Evolutionary conservation across 1,140 invertebrate species (phyloP).

Genomic region (Schmidtea mediterranea): DNA sequence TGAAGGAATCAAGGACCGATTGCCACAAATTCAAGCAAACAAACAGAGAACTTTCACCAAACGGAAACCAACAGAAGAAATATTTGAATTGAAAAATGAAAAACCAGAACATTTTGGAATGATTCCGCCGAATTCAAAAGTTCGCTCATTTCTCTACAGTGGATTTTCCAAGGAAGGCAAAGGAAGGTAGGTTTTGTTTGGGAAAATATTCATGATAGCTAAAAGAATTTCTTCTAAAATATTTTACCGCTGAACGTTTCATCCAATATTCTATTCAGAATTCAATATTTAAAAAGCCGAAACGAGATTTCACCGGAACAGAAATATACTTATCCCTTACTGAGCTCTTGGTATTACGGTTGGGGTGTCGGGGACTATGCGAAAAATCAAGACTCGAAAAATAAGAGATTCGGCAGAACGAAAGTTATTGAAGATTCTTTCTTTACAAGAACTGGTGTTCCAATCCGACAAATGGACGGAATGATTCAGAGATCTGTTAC

Average conservation of each 20-base stretch:
- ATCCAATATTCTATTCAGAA: neutral
- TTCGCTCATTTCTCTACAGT: neutral
- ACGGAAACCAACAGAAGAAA: too few relatives aligned
- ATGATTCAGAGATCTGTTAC: neutral
- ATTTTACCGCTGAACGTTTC: too few relatives aligned
- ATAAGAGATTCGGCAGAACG: conserved; percentile 17
- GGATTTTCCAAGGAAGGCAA: conserved; percentile 1
- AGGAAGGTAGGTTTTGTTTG: too few relatives aligned
- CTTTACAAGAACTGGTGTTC: conserved; percentile 20
- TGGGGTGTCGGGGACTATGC: conserved; percentile 20
- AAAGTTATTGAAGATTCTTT: conserved; percentile 21
- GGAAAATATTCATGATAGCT: too few relatives aligned
- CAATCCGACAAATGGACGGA: neutral
- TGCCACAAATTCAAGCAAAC: too few relatives aligned
- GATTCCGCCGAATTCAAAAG: neutral
- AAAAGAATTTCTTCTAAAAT: too few relatives aligned
- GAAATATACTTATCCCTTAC: conserved; percentile 19
- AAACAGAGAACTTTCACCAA: too few relatives aligned
- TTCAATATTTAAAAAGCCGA: conserved; percentile 8
- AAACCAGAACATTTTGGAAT: neutral
- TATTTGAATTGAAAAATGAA: too few relatives aligned
- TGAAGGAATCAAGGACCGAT: too few relatives aligned
- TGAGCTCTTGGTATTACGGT: conserved; percentile 23
- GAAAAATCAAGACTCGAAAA: conserved; percentile 19
- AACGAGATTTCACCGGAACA: conserved; percentile 14